phyloP scores from a whole-genome alignment of 2,113 vertebrate genomes.

The Gorsachius goisagi region DNA sequence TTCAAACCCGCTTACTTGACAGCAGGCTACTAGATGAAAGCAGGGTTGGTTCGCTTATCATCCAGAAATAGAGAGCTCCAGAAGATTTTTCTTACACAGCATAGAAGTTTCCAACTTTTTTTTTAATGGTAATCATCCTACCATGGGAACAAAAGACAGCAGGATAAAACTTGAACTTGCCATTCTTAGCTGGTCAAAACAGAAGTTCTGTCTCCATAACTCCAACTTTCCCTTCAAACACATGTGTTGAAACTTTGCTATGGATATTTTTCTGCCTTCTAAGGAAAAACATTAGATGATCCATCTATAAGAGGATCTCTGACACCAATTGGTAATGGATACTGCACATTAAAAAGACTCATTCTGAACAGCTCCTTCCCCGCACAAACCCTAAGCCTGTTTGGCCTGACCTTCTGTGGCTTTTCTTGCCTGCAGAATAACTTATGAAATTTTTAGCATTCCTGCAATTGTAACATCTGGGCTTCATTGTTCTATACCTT shows the following conservation, averaged over 20 bases:
- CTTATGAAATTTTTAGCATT: slow-evolving; percentile 69
- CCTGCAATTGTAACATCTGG: slow-evolving; percentile 61
- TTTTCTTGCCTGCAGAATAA: slow-evolving; percentile 56
- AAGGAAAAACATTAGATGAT: slow-evolving; percentile 35
- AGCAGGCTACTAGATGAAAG: slow-evolving; percentile 36
- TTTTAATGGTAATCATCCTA: neutral
- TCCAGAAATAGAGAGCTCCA: slow-evolving; percentile 4
- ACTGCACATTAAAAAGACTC: neutral
- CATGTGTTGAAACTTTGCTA: slow-evolving; percentile 37
- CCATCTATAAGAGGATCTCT: slow-evolving; percentile 31
- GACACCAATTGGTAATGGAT: slow-evolving; percentile 63
- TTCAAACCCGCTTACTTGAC: slow-evolving; percentile 12
- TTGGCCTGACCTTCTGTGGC: slow-evolving; percentile 43
- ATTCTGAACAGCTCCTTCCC: slow-evolving; percentile 4
- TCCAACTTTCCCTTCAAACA: slow-evolving; percentile 13
- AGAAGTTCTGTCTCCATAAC: neutral
- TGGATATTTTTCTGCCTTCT: slow-evolving; percentile 44
- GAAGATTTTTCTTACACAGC: slow-evolving; percentile 21
- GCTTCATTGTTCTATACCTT: slow-evolving; percentile 28
- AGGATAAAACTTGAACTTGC: slow-evolving; percentile 39
- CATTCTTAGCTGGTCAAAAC: slow-evolving; percentile 29
- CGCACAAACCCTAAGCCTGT: neutral
- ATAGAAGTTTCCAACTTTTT: neutral
- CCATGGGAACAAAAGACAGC: neutral
- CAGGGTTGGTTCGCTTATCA: neutral